phyloP scores from a whole-genome alignment of 35 echinoderm and acorn worm species.

The Amphiura filiformis region DNA sequence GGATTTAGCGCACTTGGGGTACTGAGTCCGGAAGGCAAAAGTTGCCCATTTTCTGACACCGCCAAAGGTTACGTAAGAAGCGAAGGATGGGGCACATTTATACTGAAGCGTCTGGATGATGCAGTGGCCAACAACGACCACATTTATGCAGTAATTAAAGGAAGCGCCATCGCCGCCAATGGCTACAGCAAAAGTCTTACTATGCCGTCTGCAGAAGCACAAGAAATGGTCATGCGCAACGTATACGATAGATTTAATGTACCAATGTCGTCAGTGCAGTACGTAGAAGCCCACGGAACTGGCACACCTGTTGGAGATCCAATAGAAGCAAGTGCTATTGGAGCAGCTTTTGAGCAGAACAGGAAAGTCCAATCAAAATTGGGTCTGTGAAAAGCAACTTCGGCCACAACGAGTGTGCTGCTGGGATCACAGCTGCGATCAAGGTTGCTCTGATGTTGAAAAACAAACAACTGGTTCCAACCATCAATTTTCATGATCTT shows the following conservation, averaged over 20 bases:
- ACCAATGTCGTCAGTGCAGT: slow-evolving; percentile 69
- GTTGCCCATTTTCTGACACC: slow-evolving; percentile 83
- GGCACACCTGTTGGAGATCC: slow-evolving; percentile 96
- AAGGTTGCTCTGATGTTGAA: slow-evolving; percentile 91
- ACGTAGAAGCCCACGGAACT: slow-evolving; percentile 89
- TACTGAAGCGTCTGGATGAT: slow-evolving; percentile 80
- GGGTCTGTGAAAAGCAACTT: slow-evolving; percentile 96
- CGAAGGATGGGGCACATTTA: slow-evolving; percentile 86
- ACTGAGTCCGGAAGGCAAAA: slow-evolving; percentile 78
- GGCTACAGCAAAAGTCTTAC: slow-evolving; percentile 82
- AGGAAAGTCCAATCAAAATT: slow-evolving; percentile 61
- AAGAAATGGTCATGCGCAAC: slow-evolving; percentile 64
- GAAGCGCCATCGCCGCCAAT: slow-evolving; percentile 71
- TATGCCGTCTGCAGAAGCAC: slow-evolving; percentile 75
- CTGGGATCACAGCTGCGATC: slow-evolving; percentile 73
- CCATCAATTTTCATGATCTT: slow-evolving; percentile 66
- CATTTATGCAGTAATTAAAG: slow-evolving; percentile 77
- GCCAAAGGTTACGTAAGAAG: slow-evolving; percentile 89
- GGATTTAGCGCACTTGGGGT: slow-evolving; percentile 92
- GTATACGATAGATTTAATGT: slow-evolving; percentile 83
- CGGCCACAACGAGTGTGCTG: slow-evolving; percentile 85
- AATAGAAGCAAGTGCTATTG: slow-evolving; percentile 87
- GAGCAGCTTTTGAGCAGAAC: slow-evolving; percentile 41
- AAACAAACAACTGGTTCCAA: slow-evolving; percentile 67
- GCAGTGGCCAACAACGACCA: slow-evolving; percentile 86